phyloP scores from a whole-genome alignment of 1,140 invertebrate genomes.

The Drosophila fuyamai region DNA sequence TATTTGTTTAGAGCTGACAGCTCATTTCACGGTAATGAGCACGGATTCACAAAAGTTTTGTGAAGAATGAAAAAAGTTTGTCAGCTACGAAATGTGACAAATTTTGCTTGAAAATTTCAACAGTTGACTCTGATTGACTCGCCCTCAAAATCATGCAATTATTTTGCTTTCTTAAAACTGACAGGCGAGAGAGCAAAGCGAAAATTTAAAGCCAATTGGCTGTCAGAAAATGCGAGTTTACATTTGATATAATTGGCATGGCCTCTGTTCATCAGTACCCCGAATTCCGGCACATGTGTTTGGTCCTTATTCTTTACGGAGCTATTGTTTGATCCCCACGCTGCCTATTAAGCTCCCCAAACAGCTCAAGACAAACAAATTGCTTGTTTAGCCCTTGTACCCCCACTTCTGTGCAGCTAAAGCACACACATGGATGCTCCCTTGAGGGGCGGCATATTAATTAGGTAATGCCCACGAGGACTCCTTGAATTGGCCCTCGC shows the following conservation, averaged over 20 bases:
- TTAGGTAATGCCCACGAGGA: slow-evolving; percentile 40
- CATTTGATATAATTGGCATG: slow-evolving; percentile 69
- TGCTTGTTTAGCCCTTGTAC: slow-evolving; percentile 62
- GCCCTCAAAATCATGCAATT: slow-evolving; percentile 9
- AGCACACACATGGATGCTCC: slow-evolving; percentile 15
- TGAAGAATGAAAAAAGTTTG: slow-evolving; percentile 46
- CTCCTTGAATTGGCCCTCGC: slow-evolving; percentile 33
- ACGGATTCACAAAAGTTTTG: slow-evolving; percentile 14
- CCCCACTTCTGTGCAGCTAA: slow-evolving; percentile 5
- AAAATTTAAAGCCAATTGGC: slow-evolving; percentile 64
- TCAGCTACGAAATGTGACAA: slow-evolving; percentile 14
- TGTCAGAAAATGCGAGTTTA: slow-evolving; percentile 61
- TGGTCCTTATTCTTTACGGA: slow-evolving; percentile 1
- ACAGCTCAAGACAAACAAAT: slow-evolving; percentile 64
- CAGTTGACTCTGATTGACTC: neutral
- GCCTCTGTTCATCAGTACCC: neutral
- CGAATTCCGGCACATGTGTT: neutral
- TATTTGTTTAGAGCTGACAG: neutral
- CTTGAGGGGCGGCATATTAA: slow-evolving; percentile 38
- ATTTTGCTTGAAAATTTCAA: neutral
- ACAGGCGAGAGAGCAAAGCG: slow-evolving; percentile 3
- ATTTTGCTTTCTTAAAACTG: slow-evolving; percentile 16
- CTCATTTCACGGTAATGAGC: slow-evolving; percentile 46
- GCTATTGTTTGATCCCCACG: slow-evolving; percentile 27
- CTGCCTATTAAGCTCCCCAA: slow-evolving; percentile 3